These are phyloP conservation scores for Melanaphis sacchari DNA, from an alignment of 1,140 invertebrate genomes.

Conservation along the genomic window DNA sequence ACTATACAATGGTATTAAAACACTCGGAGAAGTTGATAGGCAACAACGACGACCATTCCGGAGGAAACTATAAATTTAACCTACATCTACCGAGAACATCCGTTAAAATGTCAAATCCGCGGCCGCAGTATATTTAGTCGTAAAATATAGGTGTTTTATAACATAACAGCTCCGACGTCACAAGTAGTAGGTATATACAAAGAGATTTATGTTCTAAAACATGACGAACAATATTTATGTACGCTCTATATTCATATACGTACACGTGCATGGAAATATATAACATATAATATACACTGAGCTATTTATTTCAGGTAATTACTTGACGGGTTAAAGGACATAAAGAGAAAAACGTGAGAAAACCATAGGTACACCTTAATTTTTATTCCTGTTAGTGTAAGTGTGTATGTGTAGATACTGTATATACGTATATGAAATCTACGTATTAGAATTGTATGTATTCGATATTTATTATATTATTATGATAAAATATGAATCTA, in stretches of 20 bases:
- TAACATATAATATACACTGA: neutral
- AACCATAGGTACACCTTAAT: neutral
- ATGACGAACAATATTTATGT: constrained; percentile 9
- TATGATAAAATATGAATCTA: neutral
- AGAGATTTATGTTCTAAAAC: constrained; percentile 2
- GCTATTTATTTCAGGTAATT: neutral
- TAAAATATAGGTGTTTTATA: constrained; percentile 7
- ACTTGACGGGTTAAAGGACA: neutral
- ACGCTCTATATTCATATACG: neutral
- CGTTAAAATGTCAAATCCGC: neutral
- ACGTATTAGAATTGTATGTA: neutral
- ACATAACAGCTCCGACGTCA: neutral
- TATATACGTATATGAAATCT: too few species aligned
- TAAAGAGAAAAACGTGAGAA: neutral
- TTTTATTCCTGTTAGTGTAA: neutral
- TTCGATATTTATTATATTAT: neutral
- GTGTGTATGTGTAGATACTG: too few species aligned
- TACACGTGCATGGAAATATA: neutral
- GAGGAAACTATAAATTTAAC: constrained; percentile 33
- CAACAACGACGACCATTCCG: neutral
- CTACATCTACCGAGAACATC: neutral
- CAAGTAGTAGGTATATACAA: neutral
- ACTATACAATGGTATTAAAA: neutral
- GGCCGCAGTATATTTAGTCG: constrained; percentile 3
- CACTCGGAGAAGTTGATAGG: constrained; percentile 3